These are phyloP conservation scores for Eulemur macaco DNA, from an alignment of 2,113 vertebrate species.

Conservation along the genomic window DNA sequence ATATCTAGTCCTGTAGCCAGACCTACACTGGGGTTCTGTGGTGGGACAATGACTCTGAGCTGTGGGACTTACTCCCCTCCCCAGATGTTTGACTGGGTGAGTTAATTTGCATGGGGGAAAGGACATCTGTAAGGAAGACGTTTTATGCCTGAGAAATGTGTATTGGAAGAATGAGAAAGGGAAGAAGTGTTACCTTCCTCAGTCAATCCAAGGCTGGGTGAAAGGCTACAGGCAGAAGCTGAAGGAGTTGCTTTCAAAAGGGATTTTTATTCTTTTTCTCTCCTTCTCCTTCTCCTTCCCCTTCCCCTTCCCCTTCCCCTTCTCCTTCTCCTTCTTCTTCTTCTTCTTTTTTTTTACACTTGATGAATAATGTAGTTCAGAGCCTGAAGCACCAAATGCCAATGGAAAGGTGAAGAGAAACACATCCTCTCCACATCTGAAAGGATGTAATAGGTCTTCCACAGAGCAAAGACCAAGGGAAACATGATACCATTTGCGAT, in stretches of 20 bases:
- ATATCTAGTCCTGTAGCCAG: background rate
- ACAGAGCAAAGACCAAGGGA: background rate
- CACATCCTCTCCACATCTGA: background rate
- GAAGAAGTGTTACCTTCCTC: background rate
- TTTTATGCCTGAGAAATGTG: background rate
- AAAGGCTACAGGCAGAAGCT: background rate
- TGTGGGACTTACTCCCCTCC: background rate
- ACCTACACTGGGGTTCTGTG: background rate
- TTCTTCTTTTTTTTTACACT: background rate
- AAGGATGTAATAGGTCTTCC: background rate
- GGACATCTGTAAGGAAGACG: background rate
- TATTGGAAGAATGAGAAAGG: background rate
- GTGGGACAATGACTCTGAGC: background rate
- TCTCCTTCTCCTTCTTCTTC: rapidly evolving
- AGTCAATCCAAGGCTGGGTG: too few species aligned
- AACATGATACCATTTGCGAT: background rate
- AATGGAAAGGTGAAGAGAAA: background rate
- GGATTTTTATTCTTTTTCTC: background rate
- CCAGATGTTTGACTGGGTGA: background rate
- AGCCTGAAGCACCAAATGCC: background rate
- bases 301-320: too few species aligned
- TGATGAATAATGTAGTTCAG: background rate
- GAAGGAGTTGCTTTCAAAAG: background rate
- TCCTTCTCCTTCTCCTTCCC: too few species aligned
- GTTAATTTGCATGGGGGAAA: background rate